Evolutionary conservation across 2,888 invertebrate species (phyloP).

Genomic region (Napeogenes inachia): DNA sequence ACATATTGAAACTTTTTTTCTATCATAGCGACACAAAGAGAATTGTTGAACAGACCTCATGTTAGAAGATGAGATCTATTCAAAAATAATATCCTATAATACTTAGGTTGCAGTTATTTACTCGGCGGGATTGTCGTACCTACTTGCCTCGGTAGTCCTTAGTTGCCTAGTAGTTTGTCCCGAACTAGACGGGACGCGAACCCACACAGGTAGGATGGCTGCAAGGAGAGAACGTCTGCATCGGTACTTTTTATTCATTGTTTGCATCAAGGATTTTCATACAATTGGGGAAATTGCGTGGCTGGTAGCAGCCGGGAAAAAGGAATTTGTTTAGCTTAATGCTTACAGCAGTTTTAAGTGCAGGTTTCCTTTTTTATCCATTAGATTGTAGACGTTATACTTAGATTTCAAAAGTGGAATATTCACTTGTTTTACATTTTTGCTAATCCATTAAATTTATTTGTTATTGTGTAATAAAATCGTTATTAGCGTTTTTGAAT

Average conservation of each 20-base stretch:
- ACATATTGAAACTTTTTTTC: no score
- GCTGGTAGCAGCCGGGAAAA: constrained; percentile 54
- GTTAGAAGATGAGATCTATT: constrained; percentile 54
- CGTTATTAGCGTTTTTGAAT: no score
- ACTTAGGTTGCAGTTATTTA: constrained; percentile 48
- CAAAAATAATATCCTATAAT: constrained; percentile 64
- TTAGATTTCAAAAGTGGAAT: constrained; percentile 18
- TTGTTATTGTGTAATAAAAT: no score
- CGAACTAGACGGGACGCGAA: constrained; percentile 36
- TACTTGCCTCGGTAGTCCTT: constrained; percentile 25
- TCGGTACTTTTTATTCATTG: constrained; percentile 71
- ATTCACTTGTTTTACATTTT: no score
- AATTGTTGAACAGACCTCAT: background rate
- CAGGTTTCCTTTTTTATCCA: constrained; percentile 22
- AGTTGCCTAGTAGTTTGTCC: constrained; percentile 42
- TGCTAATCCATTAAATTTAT: no score
- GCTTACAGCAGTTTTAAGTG: constrained; percentile 49
- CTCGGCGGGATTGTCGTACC: constrained; percentile 47
- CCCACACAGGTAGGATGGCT: constrained; percentile 45
- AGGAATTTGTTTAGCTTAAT: constrained; percentile 61
- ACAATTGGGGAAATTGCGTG: constrained; percentile 74
- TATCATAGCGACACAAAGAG: background rate
- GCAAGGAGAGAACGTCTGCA: constrained; percentile 52
- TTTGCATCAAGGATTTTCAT: constrained; percentile 72
- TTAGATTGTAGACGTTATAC: constrained; percentile 29